These are phyloP conservation scores for Blera fallax DNA, from an alignment of 2,888 invertebrate genomes.

Conservation along the genomic window DNA sequence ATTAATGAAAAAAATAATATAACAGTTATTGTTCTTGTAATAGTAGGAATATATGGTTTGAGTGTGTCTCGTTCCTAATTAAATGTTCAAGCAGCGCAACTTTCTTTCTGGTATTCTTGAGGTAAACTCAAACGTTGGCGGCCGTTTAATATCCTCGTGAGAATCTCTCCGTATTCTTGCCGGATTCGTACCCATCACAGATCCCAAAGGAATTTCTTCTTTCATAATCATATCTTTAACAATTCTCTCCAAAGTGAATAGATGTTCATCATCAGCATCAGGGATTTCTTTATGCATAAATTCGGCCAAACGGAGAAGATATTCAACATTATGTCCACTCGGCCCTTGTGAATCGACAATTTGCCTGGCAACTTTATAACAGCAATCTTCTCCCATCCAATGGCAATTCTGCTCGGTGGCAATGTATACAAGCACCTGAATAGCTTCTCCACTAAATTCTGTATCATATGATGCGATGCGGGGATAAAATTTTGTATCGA, in stretches of 20 bases:
- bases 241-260: conserved; percentile 88
- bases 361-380: conserved; percentile 90
- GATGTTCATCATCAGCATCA: conserved; percentile 88
- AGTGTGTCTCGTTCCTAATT: conserved; percentile 60
- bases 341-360: conserved; percentile 90
- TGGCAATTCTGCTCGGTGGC: conserved; percentile 85
- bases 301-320: conserved; percentile 90
- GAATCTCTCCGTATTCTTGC: conserved; percentile 81
- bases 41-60: background rate
- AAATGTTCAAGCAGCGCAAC: conserved; percentile 90
- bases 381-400: conserved; percentile 92
- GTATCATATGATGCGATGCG: conserved; percentile 81
- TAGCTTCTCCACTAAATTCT: conserved; percentile 79
- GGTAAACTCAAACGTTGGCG: conserved; percentile 86
- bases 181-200: conserved; percentile 83
- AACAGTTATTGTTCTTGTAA: conserved; percentile 31
- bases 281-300: conserved; percentile 91
- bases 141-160: conserved; percentile 82
- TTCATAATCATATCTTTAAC: conserved; percentile 77
- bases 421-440: conserved; percentile 87
- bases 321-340: conserved; percentile 95
- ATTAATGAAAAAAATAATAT: conserved; percentile 24
- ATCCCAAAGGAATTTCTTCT: conserved; percentile 77
- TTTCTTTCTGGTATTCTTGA: conserved; percentile 88
- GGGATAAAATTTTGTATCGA: conserved; percentile 85